Base-by-base conservation (phyloP, 2,888 invertebrate genomes). In the Acholoe squamosa region DNA sequence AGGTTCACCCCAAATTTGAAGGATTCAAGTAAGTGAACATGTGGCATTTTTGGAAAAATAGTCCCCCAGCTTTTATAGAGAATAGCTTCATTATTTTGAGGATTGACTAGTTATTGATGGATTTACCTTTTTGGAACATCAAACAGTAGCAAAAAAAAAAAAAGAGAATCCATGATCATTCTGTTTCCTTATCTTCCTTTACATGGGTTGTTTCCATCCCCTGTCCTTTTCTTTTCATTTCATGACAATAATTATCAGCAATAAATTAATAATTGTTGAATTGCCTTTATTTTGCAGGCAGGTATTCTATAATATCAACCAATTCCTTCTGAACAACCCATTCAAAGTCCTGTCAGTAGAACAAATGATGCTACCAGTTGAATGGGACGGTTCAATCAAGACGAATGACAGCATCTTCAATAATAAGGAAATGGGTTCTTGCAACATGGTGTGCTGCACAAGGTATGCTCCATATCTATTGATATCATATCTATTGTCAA, bases 1-100 rank as follows among this genome's bases (percentile, higher is more conserved):
- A 86, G 28, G 10, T n/a, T 3, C 86, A 86, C 54, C 86, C 86
- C 25, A 86, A 22, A 54, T 86, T 86, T 31, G 86, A 52, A 54
- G 56, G 31, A 0, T 86, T 54, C 33, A 86, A 86, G 86, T 86
- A 86, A 54, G 56, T 28, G 25, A 28, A 43, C n/a, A n/a, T n/a
- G n/a, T 7, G 43, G 43, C 43, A n/a, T n/a, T n/a, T 43, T 43
- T 3, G 43, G 51, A 10, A 54, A 5, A 43, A 22, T 84, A 3
- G 14, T 43, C 16, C 25, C 22, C 19, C 52, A 33, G 16, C 34
- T 34, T 51, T 34, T 33, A 34, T 33, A 16, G 22, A 31, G 3
- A n/a, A 76, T 76, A 31, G 7, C 19, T 28, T 76, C 31, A 7
- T 28, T 25, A 28, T n/a, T 1, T 7, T 28, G 19, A 28, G 19